These are phyloP conservation scores for Zonotrichia albicollis DNA, from an alignment of 2,797 vertebrate genomes.

Conservation along the genomic window DNA sequence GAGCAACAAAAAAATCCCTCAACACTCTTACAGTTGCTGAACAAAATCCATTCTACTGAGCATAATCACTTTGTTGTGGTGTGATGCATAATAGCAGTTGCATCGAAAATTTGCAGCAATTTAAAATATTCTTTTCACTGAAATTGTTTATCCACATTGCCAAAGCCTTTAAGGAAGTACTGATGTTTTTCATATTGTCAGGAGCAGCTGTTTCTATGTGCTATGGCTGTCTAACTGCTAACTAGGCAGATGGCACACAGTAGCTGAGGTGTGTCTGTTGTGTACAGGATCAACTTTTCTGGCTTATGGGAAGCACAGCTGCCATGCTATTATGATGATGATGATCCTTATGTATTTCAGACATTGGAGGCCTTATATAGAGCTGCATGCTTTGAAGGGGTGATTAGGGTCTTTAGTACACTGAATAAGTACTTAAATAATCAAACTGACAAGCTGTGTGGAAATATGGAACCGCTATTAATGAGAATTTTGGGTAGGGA, in stretches of 20 bases:
- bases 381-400: conserved; percentile 65
- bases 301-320: conserved; percentile 74
- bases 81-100: conserved; percentile 75
- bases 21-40: conserved; percentile 68
- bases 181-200: conserved; percentile 74
- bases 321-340: conserved; percentile 55
- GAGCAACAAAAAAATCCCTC: not conserved
- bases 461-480: conserved; percentile 72
- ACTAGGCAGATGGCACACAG: conserved; percentile 77
- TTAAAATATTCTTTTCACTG: conserved; percentile 79
- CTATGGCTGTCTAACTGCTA: conserved; percentile 53
- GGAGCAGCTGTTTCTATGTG: conserved; percentile 77
- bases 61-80: conserved; percentile 76
- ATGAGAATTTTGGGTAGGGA: conserved; percentile 68
- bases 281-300: conserved; percentile 65
- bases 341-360: conserved; percentile 67
- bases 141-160: conserved; percentile 75
- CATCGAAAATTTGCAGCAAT: conserved; percentile 77
- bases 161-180: conserved; percentile 73
- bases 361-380: conserved; percentile 57
- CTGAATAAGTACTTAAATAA: conserved; percentile 73
- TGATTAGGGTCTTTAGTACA: conserved; percentile 66
- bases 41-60: conserved; percentile 73
- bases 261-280: conserved; percentile 74
- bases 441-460: conserved; percentile 72